Base-by-base conservation (phyloP, 2,888 invertebrate species). In the Fragum whitleyi region DNA sequence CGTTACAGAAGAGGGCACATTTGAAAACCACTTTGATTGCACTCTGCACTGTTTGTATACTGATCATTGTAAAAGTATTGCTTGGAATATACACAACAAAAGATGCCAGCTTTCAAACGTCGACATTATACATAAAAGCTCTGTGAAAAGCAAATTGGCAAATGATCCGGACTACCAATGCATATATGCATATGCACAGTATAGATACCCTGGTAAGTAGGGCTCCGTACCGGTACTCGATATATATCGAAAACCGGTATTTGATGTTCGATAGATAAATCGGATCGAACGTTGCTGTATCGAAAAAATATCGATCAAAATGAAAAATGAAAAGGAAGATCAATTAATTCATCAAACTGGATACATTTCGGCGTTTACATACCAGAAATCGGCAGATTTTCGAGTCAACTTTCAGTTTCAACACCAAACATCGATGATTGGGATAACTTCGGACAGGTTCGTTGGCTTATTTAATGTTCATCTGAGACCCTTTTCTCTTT, bases 201-300 rank as follows among this genome's bases (percentile, higher is more conserved):
- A 6, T 36, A 3, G 32, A 36, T 36, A 6, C 9, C 32, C 32
- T 6, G 32, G 32, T 36, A 36, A 36, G 32, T 47, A 47, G 47
- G 47, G 47, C 47, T 47, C 47, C 47, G 47, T 47, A 47, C 47
- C 47, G 47, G 47, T 47, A 47, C 47, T 47, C 47, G 47, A 47
- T 47, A 47, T 47, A n/a, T 47, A 47, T 47, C 47, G 47, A 47
- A 47, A 47, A 14, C 47, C 47, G 16, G 47, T 47, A 19, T 47
- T 47, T 16, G 47, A 47, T 47, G 3, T 47, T 47, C 47, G 47
- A 47, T 9, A 5, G 47, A 47, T 47, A 47, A 2, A 47, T 47
- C 16, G 47, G 14, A 47, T n/a, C 47, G 47, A 47, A 47, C 47
- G 47, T 47, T 47, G 5, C 47, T 9, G 47, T 47, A 47, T 47